These are phyloP conservation scores for Dendrolimus houi DNA, from an alignment of 2,888 invertebrate species.

Conservation along the genomic window DNA sequence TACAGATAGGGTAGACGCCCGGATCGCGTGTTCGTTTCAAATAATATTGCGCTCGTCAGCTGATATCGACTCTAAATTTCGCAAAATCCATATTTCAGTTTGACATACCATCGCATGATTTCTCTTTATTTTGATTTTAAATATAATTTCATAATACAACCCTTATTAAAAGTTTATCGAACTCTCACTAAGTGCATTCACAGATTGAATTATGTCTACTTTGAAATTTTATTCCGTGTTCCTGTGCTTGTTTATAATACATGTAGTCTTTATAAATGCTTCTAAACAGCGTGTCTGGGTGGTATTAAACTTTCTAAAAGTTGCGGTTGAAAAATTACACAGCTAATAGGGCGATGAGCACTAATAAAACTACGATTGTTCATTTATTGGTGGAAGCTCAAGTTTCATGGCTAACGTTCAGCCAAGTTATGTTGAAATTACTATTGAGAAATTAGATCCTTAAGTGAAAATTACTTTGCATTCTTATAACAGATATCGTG, in stretches of 20 bases:
- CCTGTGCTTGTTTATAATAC: background rate
- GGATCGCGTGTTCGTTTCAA: slow-evolving; percentile 32
- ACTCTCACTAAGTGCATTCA: background rate
- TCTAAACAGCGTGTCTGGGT: slow-evolving; percentile 6
- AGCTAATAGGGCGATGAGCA: background rate
- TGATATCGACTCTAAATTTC: slow-evolving; percentile 26
- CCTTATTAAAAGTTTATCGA: background rate
- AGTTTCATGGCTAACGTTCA: slow-evolving; percentile 25
- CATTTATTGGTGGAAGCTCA: slow-evolving; percentile 23
- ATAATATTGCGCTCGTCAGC: slow-evolving; percentile 25
- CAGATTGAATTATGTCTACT: no score
- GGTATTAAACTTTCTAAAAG: slow-evolving; percentile 11
- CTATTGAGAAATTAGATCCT: slow-evolving; percentile 16
- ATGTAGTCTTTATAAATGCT: background rate
- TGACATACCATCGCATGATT: slow-evolving; percentile 29
- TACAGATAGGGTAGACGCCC: slow-evolving; percentile 23
- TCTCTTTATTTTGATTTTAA: slow-evolving; percentile 1
- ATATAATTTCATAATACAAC: background rate
- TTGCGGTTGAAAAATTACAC: slow-evolving; percentile 1
- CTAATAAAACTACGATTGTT: slow-evolving; percentile 20
- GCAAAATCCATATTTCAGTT: slow-evolving; percentile 24
- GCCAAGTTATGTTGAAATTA: background rate
- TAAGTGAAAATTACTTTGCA: slow-evolving; percentile 11
- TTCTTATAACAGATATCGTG: background rate
- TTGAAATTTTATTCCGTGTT: background rate